Evolutionary conservation across 2,797 vertebrate species (phyloP), one percentile per base, ranked within the genome.

Genomic region (Melanotaenia maccullochi): DNA sequence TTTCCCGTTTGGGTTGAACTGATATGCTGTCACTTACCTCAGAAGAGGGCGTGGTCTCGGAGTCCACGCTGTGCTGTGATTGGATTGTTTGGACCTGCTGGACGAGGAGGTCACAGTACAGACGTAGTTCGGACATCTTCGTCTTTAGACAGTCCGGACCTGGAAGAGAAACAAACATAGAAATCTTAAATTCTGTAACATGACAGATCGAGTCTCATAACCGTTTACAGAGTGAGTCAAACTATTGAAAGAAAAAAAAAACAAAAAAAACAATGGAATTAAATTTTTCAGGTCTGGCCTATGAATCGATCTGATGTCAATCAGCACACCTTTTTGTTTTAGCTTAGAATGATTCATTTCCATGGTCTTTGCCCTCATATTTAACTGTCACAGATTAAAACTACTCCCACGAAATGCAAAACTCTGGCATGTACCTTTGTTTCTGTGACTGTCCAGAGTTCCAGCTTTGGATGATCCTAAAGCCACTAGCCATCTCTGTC

Each of bases 41-140:
- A 56, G 93, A 89, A 63, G 93, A 95, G 75, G 96, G 91, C 51
- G 93, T 69, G 47, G 93, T 87, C 66, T 72, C 91, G 60, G 83
- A 91, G 75, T 95, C 93, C 18, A 94, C 93, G 12, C 79, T 92
- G 65, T 96, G 94, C 85, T 97, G 96, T 24, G 87, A 87, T 89
- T 98, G 97, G 93, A 99, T 97, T 0, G 97, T 98, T 89, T 98
- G 96, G 84, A 99, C 97, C 92, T 99, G 98, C 83, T 98, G 96
- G 93, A 97, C 97, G 68, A 99, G 91, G 81, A 99, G 95, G 92
- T 99, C 97, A 91, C 97, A 99, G 95, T 98, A 99, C 78, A 99
- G 95, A 54, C 97, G 97, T 74, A 99, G 95, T 83, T 99, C 97
- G 0, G 97, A 99, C 98, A 99, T 99, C 95, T 99, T 99, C 47